A percentile compares a stretch with the other conserved stretches of the same genome.
Evolutionary conservation across 2,113 vertebrate genomes (phyloP).

Genomic region (Eolophus roseicapilla): DNA sequence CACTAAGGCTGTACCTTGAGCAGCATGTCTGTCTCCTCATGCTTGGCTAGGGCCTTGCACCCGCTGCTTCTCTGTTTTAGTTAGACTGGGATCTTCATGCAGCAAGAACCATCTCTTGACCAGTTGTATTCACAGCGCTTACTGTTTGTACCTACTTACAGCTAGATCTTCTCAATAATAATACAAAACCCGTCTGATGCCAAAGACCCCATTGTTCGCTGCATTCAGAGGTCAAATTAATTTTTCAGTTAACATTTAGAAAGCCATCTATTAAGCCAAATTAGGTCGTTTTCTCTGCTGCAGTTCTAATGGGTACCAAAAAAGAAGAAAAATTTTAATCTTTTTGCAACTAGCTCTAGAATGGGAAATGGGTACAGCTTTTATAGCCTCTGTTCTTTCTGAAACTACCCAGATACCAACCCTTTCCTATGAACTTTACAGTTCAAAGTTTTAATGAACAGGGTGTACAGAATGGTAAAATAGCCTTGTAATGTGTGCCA

Average conservation of each 20-base stretch:
- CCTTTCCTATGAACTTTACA: neutral
- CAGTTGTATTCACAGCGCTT: neutral
- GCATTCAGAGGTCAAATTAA: neutral
- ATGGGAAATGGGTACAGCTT: neutral
- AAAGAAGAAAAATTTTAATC: neutral
- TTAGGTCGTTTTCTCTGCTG: neutral
- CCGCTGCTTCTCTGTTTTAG: neutral
- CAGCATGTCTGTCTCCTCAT: rapidly evolving
- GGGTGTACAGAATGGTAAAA: neutral
- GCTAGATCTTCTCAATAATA: neutral
- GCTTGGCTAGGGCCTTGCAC: neutral
- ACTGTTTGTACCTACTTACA: neutral
- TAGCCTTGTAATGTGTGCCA: neutral
- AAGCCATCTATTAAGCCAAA: neutral
- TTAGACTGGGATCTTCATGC: neutral
- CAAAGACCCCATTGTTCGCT: neutral
- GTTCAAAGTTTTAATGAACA: neutral
- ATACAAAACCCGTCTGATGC: neutral
- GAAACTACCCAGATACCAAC: neutral
- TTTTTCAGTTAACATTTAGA: neutral
- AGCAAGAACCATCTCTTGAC: neutral
- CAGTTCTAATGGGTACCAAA: neutral
- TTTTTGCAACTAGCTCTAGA: neutral
- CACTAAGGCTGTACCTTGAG: neutral
- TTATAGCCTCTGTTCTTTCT: neutral